These are phyloP conservation scores for Stegodyphus mimosarum DNA, from an alignment of 1,140 invertebrate species.

Conservation along the genomic window DNA sequence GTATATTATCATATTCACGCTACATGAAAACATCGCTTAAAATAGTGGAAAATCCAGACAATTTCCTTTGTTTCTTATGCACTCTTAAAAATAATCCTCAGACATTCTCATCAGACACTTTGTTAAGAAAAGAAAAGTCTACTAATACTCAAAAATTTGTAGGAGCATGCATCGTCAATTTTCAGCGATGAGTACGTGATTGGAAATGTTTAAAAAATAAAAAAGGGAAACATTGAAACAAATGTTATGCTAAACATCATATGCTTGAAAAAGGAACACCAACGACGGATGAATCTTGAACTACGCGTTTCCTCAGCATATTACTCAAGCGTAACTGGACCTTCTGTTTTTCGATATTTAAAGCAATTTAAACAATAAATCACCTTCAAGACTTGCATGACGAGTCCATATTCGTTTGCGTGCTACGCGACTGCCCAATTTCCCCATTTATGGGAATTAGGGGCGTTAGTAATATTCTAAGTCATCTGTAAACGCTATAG, in stretches of 20 bases:
- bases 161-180: constrained; percentile 28
- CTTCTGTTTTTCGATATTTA: not conserved
- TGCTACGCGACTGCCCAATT: not conserved
- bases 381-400: not conserved
- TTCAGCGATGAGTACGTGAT: constrained; percentile 29
- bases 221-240: constrained; percentile 5
- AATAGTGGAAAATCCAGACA: not conserved
- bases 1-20: no score
- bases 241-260: constrained; percentile 9
- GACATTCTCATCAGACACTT: constrained; percentile 32
- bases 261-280: no score
- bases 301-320: not conserved
- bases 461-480: no score
- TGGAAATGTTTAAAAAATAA: constrained; percentile 20
- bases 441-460: not conserved
- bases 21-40: not conserved
- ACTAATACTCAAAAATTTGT: constrained; percentile 22
- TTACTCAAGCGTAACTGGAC: constrained; percentile 20
- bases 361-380: not conserved
- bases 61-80: not conserved
- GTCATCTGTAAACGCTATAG: no score
- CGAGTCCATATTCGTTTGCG: not conserved
- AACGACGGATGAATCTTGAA: not conserved
- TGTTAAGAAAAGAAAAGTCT: constrained; percentile 33
- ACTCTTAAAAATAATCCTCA: not conserved